Percentiles rank a stretch among this genome's conserved stretches.
These are phyloP conservation scores for Colletes latitarsis DNA, from an alignment of 1,140 invertebrate species.

Conservation along the genomic window DNA sequence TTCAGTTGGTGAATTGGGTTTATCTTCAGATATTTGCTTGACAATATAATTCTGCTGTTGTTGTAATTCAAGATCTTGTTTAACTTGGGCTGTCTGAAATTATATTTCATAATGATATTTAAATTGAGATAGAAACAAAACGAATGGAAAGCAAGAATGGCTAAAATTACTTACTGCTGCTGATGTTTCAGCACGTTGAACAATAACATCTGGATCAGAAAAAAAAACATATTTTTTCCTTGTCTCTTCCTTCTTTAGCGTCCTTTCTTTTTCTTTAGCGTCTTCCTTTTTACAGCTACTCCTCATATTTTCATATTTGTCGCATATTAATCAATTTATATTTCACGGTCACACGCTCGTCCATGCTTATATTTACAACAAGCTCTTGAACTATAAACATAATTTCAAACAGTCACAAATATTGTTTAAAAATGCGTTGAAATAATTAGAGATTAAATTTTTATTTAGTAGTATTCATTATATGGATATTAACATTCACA, in stretches of 20 bases:
- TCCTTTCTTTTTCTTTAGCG: constrained; percentile 44
- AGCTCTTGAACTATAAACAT: constrained; percentile 1
- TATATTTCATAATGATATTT: background rate
- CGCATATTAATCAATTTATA: constrained; percentile 2
- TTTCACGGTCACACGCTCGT: constrained; percentile 13
- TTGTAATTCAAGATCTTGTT: constrained; percentile 35
- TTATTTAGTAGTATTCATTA: background rate
- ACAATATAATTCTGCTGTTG: constrained; percentile 54
- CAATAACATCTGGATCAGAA: constrained; percentile 69
- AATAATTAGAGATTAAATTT: background rate
- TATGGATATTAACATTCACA: background rate
- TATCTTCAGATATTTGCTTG: constrained; percentile 51
- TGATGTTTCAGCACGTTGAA: constrained; percentile 65
- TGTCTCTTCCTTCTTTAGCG: constrained; percentile 58
- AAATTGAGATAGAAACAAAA: background rate
- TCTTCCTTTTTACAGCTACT: constrained; percentile 66
- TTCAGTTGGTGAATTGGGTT: constrained; percentile 17
- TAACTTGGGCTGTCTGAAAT: constrained; percentile 45
- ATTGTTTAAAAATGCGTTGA: background rate
- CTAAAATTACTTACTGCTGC: constrained; percentile 64
- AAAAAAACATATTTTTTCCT: constrained; percentile 76
- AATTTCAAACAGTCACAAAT: background rate
- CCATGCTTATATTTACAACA: constrained; percentile 21
- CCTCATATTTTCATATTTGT: constrained; percentile 66
- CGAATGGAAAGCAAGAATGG: background rate